Evolutionary conservation across 2,113 vertebrate genomes (phyloP), one percentile per base, ranked within the genome.

Genomic region (Eurypyga helias): DNA sequence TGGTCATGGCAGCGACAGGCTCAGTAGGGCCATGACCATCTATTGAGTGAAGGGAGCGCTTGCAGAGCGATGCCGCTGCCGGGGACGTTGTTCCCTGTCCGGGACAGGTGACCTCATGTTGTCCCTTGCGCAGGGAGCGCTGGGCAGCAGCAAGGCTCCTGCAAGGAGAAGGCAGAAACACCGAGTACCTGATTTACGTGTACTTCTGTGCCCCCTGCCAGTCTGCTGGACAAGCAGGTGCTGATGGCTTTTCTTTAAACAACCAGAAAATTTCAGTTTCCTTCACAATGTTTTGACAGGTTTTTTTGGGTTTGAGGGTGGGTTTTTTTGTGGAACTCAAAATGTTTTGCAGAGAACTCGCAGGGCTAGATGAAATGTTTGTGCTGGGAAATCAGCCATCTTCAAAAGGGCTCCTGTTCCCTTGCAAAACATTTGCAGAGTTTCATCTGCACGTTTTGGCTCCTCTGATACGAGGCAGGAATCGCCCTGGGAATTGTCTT

Each of bases 401-500:
- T 96, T 94, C 95, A 73, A 75, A 87, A 79, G 69, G 61, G 69
- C 88, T 95, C 49, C 76, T 75, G 51, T 87, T 95, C 77, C 81
- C 49, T 82, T 65, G 80, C 88, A 93, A 89, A 95, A 87, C 88
- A 69, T 89, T 89, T 89, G 87, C 87, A 58, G 94, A 89, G 93
- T 94, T 95, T 94, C 89, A 89, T 94, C 96, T 89, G 79, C 1
- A 3, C 9, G 0, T 69, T 93, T 88, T 92, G 83, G 88, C 79
- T 95, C 79, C 83, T 92, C 85, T 83, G 85, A 85, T 92, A 88
- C 4, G 11, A 95, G 88, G 88, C 88, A 96, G 96, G 83, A 93
- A 93, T 83, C 31, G 4, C 60, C 95, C 85, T 84, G 94, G 87
- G 96, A 95, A 94, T 97, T 96, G 81, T 89, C 96, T 94, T 96